Base-by-base conservation (phyloP, 2,113 vertebrate genomes). In the Lathamus discolor region DNA sequence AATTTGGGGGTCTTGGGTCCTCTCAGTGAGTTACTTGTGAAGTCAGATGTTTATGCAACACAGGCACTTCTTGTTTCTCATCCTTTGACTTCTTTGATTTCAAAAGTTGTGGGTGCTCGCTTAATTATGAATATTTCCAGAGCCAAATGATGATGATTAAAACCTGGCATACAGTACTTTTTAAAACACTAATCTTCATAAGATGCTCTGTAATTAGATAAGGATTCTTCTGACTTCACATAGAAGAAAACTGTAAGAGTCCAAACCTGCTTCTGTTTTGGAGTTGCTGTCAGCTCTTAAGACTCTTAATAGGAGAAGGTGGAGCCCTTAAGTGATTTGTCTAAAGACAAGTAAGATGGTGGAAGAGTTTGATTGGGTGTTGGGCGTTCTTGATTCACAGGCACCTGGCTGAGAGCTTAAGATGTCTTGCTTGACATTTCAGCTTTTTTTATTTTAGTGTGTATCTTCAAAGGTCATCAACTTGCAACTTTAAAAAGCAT, bases 381-480 rank as follows among this genome's bases (percentile, higher is more conserved):
- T 51, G 51, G 66, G 37, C 84, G 41, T 95, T 95, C 35, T 84
- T 73, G 37, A 80, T 92, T 80, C 78, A 20, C 54, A 73, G 77
- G 62, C 95, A 96, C 92, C 91, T 95, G 91, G 64, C 85, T 96
- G 76, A 86, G 87, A 86, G 82, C 93, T 94, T 69, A 95, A 83
- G 86, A 93, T 73, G 74, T 93, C 88, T 96, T 92, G 59, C 93
- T 96, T 97, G 96, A 97, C 92, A 94, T 94, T 97, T 96, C 80
- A 73, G 61, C 86, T 72, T 81, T 90, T 88, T 94, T 77, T 80
- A 72, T 68, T 86, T 93, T 44, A 73, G 59, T 63, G 83, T 91
- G 84, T 89, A 35, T 87, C 74, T 91, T 83, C 70, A 93, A 95
- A 97, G 86, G 86, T 95, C 88, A 83, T 86, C 61, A 64, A 44